These are phyloP conservation scores for Drosophila cardini DNA, from an alignment of 1,140 invertebrate species.

Conservation along the genomic window DNA sequence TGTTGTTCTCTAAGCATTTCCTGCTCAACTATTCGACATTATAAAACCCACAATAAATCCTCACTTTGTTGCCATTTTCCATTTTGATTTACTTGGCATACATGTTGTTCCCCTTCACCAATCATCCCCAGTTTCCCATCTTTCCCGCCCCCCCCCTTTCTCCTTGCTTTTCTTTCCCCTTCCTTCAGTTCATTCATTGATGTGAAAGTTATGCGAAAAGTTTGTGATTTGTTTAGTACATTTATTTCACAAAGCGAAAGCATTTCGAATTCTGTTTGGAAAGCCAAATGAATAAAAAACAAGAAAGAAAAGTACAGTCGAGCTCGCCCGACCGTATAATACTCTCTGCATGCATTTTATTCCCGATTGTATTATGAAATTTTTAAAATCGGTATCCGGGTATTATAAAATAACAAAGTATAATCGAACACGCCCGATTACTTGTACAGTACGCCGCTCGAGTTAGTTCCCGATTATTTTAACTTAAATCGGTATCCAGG, in stretches of 20 bases:
- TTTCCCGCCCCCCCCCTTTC: not conserved
- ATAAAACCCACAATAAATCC: conserved; percentile 45
- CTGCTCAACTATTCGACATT: conserved; percentile 52
- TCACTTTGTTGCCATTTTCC: conserved; percentile 44
- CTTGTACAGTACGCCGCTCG: too few species aligned
- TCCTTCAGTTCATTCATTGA: conserved; percentile 48
- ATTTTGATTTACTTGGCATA: conserved; percentile 62
- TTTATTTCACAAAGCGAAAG: conserved; percentile 64
- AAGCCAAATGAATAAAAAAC: too few species aligned
- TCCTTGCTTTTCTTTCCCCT: not conserved
- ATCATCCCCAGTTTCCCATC: conserved; percentile 1
- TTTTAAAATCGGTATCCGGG: too few species aligned
- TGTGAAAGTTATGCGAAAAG: conserved; percentile 80
- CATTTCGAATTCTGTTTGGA: conserved; percentile 34
- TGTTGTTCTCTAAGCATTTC: conserved; percentile 38
- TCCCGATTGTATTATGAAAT: too few species aligned
- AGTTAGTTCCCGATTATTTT: too few species aligned
- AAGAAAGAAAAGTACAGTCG: too few species aligned
- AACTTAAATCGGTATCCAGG: too few species aligned
- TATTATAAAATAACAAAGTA: too few species aligned
- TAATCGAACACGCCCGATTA: too few species aligned
- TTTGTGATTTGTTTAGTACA: conserved; percentile 81
- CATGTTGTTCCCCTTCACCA: conserved; percentile 23
- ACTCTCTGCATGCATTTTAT: too few species aligned
- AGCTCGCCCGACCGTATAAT: too few species aligned